Conservation (phyloP, 2,113 vertebrate species). For the Neotoma lepida region DNA sequence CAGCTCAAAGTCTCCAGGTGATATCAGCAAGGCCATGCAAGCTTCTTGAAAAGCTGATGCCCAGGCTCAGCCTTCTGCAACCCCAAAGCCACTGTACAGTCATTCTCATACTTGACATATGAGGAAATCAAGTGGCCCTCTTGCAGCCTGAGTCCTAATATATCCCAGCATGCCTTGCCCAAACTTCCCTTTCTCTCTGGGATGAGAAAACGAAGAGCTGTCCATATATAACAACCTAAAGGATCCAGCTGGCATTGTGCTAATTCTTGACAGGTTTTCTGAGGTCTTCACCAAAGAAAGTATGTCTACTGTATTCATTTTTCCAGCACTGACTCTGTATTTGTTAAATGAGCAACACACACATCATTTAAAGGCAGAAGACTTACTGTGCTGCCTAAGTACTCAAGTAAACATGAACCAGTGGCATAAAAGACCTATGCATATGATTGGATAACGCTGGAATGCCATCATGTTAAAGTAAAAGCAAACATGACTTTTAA, state of each 20-base stretch:
- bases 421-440: background rate
- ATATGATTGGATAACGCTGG: background rate
- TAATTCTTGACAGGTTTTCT: background rate
- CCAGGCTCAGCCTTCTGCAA: background rate
- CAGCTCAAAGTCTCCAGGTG: background rate
- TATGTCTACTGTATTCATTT: background rate
- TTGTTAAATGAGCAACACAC: background rate
- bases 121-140: background rate
- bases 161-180: background rate
- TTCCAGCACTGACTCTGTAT: background rate
- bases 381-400: background rate
- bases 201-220: background rate
- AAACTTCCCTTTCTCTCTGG: background rate
- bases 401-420: background rate
- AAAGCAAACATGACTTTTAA: slow-evolving; percentile 11
- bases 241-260: background rate
- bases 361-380: slow-evolving; percentile 10
- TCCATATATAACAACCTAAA: background rate
- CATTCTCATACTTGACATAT: background rate
- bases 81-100: background rate
- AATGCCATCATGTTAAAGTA: background rate
- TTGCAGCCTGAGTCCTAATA: background rate
- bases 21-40: background rate
- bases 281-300: background rate
- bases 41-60: background rate